phyloP scores from a whole-genome alignment of 1,140 invertebrate species.

The Teleogryllus occipitalis region DNA sequence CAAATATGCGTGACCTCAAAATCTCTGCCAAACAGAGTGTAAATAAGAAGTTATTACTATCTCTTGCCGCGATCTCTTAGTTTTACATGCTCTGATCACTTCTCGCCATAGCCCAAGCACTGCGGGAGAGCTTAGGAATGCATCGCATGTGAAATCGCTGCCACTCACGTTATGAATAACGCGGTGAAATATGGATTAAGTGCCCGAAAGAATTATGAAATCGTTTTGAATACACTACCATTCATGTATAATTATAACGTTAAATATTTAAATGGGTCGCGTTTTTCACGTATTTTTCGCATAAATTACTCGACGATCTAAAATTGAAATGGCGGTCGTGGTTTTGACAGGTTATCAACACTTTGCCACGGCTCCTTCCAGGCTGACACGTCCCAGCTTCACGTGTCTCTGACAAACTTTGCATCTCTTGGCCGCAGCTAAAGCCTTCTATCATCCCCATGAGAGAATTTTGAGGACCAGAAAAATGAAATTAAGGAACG shows the following conservation, averaged over 20 bases:
- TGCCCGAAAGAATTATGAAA: not conserved
- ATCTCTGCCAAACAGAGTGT: not conserved
- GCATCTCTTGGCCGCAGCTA: no score
- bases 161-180: not conserved
- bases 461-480: not conserved
- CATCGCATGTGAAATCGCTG: not conserved
- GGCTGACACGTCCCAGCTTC: no score
- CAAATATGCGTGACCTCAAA: not conserved
- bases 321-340: not conserved
- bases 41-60: not conserved
- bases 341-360: not conserved
- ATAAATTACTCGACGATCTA: not conserved
- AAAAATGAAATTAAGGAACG: not conserved
- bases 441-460: no score
- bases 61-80: no score
- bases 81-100: no score
- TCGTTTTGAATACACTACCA: not conserved
- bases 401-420: no score
- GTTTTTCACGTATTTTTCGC: not conserved
- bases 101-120: no score
- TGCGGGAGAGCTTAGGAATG: no score
- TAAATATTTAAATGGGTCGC: not conserved
- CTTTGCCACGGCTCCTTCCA: not conserved
- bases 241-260: not conserved
- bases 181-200: not conserved